These are phyloP conservation scores for Proisotoma minuta DNA, from an alignment of 2,888 invertebrate genomes.

Conservation along the genomic window DNA sequence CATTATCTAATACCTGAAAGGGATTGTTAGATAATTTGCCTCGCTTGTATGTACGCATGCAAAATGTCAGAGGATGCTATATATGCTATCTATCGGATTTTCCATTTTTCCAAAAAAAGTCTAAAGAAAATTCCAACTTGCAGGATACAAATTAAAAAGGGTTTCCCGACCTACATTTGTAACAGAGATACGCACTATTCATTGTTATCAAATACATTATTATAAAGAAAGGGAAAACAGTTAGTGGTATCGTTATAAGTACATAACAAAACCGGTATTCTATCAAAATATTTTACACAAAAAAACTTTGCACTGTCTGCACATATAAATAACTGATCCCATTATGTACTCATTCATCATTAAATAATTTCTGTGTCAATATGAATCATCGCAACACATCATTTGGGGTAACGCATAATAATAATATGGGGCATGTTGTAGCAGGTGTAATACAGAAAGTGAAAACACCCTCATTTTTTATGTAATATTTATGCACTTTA, in stretches of 20 bases:
- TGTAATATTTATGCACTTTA: slow-evolving; percentile 16
- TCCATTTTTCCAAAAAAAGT: too few relatives aligned
- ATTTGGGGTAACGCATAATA: background rate
- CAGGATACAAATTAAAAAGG: background rate
- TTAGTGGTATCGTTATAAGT: background rate
- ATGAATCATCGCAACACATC: background rate
- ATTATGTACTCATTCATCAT: background rate
- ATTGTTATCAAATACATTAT: too few relatives aligned
- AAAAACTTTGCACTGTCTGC: too few relatives aligned
- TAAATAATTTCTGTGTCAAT: slow-evolving; percentile 3
- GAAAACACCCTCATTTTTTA: slow-evolving; percentile 14
- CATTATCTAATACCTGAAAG: background rate
- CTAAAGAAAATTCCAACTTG: too few relatives aligned
- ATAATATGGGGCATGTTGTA: background rate
- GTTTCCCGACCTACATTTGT: background rate
- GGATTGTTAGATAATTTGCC: background rate
- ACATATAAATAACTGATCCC: too few relatives aligned
- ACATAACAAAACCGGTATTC: too few relatives aligned
- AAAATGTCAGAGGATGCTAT: too few relatives aligned
- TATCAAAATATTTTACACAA: too few relatives aligned
- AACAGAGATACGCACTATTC: too few relatives aligned
- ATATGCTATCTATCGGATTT: too few relatives aligned
- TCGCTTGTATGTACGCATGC: too few relatives aligned
- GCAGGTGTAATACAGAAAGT: slow-evolving; percentile 3
- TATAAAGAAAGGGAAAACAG: background rate